These are phyloP conservation scores for Peromyscus aztecus DNA, from an alignment of 2,797 vertebrate species.

Conservation along the genomic window DNA sequence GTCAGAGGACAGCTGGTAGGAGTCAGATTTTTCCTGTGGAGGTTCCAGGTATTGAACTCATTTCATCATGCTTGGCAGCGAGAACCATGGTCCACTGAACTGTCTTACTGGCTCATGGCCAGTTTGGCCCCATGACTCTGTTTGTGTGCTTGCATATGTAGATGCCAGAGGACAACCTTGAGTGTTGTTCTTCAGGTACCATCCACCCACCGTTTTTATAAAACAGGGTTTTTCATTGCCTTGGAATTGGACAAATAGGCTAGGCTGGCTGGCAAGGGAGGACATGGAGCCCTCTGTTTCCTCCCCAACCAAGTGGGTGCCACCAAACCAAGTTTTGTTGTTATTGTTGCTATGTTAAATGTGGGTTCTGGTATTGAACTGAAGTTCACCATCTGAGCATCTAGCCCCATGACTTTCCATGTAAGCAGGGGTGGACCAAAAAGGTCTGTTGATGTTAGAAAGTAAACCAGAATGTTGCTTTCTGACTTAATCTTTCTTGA, in stretches of 20 bases:
- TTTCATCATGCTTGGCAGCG: neutral
- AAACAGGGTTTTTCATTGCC: neutral
- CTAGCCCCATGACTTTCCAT: neutral
- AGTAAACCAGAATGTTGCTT: conserved; percentile 7
- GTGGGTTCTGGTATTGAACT: neutral
- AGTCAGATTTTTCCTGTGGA: neutral
- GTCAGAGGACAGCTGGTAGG: neutral
- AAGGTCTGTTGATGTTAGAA: conserved; percentile 18
- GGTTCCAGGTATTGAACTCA: neutral
- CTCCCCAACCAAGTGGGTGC: neutral
- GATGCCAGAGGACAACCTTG: neutral
- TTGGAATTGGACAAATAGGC: neutral
- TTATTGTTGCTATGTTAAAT: neutral
- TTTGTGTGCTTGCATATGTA: neutral
- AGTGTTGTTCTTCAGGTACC: neutral
- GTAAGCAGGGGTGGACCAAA: neutral
- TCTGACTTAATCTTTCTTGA: conserved; percentile 1
- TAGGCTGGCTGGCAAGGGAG: neutral
- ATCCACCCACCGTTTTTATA: neutral
- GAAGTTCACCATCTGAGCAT: neutral
- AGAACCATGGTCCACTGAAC: neutral
- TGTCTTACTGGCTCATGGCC: neutral
- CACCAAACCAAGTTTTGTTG: neutral
- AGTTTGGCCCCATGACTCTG: neutral
- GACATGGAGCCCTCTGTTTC: neutral